Evolutionary conservation across 1,140 invertebrate species (phyloP), one percentile per base, ranked within the genome.

Genomic region (Drosophila repletoides): DNA sequence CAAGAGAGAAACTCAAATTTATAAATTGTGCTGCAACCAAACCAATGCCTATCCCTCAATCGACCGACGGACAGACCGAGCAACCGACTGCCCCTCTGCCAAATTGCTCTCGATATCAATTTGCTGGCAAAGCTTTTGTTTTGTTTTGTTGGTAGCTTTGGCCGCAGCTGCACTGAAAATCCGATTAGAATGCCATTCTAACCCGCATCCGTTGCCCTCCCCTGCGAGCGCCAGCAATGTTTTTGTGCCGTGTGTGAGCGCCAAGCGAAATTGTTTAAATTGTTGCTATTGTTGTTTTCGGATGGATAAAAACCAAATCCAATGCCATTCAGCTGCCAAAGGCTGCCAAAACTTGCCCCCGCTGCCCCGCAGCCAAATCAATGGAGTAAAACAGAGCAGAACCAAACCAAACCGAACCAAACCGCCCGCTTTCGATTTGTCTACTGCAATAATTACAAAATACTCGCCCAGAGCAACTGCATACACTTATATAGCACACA

Each of bases 31-130:
- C 45, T 51, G 22, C 34, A 49, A 22, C 43, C n/a, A n/a, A n/a
- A n/a, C n/a, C n/a, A n/a, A n/a, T n/a, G n/a, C n/a, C n/a, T n/a
- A n/a, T n/a, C n/a, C n/a, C n/a, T n/a, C n/a, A n/a, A n/a, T n/a
- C n/a, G n/a, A n/a, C n/a, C n/a, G n/a, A n/a, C n/a, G n/a, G n/a
- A n/a, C n/a, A n/a, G n/a, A n/a, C n/a, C n/a, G n/a, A 36, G 28
- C 46, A 67, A 26, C 36, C n/a, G 52, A 28, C 52, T 33, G n/a
- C 3, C n/a, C 41, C 34, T 3, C 24, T 68, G 79, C 79, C 79
- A 84, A 83, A 83, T 83, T 83, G 79, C 79, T 71, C 77, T 79
- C 74, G 79, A 83, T 83, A 83, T 86, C 74, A 86, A 83, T 83
- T 83, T 83, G 56, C 79, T 86, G 79, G 80, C 79, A 84, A 51